phyloP scores from a whole-genome alignment of 2,888 invertebrate genomes.

The Mylabris sibirica region DNA sequence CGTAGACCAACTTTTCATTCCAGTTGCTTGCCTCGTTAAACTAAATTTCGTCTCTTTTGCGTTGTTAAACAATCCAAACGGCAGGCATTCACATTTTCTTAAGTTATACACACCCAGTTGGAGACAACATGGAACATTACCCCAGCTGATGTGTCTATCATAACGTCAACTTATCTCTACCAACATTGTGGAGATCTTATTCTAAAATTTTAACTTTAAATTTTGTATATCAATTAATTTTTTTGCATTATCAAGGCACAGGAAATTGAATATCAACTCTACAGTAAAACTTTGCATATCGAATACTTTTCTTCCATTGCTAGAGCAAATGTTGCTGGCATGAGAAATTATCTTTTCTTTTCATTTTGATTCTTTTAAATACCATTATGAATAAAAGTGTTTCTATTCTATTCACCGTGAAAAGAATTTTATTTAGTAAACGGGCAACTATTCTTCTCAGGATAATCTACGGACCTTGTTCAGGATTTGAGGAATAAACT shows the following conservation, averaged over 20 bases:
- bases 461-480: too few species aligned
- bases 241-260: neutral
- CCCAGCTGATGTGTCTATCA: neutral
- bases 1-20: slow-evolving; percentile 32
- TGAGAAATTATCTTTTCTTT: neutral
- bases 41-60: slow-evolving; percentile 30
- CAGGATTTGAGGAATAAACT: too few species aligned
- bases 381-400: neutral
- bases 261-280: neutral
- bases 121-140: slow-evolving; percentile 14
- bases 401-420: too few species aligned
- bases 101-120: too few species aligned
- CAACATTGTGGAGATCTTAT: too few species aligned
- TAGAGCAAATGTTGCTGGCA: neutral
- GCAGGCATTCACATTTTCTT: slow-evolving; percentile 35
- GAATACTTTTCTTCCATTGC: neutral
- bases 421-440: too few species aligned
- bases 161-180: neutral
- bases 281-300: neutral
- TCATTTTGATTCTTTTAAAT: neutral
- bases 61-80: slow-evolving; percentile 28
- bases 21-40: slow-evolving; percentile 36
- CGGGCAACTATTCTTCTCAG: too few species aligned
- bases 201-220: too few species aligned
- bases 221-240: too few species aligned